Evolutionary conservation across 2,888 invertebrate genomes (phyloP).

Genomic region (Agrochola circellaris): DNA sequence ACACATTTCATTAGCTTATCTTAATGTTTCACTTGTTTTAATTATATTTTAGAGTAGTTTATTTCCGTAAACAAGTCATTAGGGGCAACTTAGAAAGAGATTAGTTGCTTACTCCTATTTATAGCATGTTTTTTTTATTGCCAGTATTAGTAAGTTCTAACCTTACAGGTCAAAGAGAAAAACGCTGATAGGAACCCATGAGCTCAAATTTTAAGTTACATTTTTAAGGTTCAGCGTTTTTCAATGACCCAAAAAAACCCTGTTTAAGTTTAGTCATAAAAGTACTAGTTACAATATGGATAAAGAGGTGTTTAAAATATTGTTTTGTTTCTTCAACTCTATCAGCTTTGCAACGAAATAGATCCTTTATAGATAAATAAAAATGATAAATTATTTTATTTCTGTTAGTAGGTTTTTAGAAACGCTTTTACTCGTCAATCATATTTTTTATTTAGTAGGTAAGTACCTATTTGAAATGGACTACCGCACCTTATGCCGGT

Average conservation of each 20-base stretch:
- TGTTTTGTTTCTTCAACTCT: neutral
- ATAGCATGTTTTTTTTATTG: neutral
- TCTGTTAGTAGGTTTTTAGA: neutral
- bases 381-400: too few species aligned
- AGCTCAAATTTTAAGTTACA: neutral
- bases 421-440: neutral
- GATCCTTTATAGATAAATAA: neutral
- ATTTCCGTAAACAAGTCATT: neutral
- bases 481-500: slow-evolving; percentile 18
- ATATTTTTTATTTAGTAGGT: too few species aligned
- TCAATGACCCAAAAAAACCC: too few species aligned
- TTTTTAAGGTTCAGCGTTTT: neutral
- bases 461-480: neutral
- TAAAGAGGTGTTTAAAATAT: neutral
- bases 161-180: too few species aligned
- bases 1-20: neutral
- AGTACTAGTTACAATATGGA: neutral
- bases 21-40: neutral
- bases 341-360: neutral
- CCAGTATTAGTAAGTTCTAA: neutral
- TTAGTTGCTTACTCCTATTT: neutral
- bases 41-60: neutral
- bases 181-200: neutral
- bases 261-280: too few species aligned
- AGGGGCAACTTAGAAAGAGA: too few species aligned